Percentiles rank a stretch among this genome's conserved stretches.
phyloP scores from a whole-genome alignment of 2,888 invertebrate genomes.

The Tiphia femorata region DNA sequence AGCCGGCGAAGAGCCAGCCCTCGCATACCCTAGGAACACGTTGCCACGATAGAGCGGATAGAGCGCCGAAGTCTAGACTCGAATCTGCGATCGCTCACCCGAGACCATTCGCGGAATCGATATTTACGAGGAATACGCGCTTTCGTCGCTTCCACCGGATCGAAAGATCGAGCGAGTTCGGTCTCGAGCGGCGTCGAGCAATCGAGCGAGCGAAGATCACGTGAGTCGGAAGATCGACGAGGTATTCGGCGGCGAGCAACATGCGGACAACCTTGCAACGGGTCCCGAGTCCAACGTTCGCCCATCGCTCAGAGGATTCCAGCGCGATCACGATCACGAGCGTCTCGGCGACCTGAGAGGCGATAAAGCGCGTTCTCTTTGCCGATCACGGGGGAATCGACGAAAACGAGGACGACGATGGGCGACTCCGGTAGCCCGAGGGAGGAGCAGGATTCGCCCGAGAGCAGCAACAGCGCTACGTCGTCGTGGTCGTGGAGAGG shows the following conservation, averaged over 20 bases:
- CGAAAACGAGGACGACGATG: conserved; percentile 20
- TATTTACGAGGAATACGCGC: too few species aligned
- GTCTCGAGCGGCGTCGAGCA: not conserved
- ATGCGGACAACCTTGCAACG: conserved; percentile 6
- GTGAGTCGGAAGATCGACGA: conserved; percentile 15
- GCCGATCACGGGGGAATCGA: not conserved
- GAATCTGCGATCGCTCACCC: too few species aligned
- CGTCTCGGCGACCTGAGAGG: not conserved
- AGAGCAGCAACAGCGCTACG: conserved; percentile 26
- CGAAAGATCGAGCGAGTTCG: not conserved
- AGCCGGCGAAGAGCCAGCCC: not conserved
- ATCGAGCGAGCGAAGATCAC: not conserved
- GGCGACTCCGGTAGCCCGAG: conserved; percentile 31
- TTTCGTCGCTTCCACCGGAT: too few species aligned
- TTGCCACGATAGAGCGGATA: too few species aligned
- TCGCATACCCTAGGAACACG: not conserved
- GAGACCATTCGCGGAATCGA: too few species aligned
- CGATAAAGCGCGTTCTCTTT: not conserved
- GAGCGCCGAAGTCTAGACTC: too few species aligned
- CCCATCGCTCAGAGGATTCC: not conserved
- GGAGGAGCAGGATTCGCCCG: conserved; percentile 51
- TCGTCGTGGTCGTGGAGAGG: conserved; percentile 1
- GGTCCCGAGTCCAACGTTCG: conserved; percentile 2
- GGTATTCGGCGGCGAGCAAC: too few species aligned
- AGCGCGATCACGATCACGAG: conserved; percentile 1